Evolutionary conservation across 92 coral and sea anemone species (phyloP).

Genomic region (Isaurus tuberculatus): DNA sequence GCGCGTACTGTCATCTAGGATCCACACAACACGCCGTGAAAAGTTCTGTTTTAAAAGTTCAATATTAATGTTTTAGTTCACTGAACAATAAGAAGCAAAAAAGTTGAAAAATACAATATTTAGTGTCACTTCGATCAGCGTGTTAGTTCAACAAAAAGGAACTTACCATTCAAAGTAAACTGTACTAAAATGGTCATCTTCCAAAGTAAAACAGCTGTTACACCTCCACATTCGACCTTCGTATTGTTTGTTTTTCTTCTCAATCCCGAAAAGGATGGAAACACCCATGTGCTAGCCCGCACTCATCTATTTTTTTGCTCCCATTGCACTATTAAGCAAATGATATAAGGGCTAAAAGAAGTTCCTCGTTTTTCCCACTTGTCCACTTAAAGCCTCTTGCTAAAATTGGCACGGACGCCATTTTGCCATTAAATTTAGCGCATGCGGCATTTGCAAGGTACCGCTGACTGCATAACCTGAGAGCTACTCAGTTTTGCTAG

Average conservation of each 20-base stretch:
- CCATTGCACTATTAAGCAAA: constrained; percentile 69
- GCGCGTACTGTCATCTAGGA: neutral
- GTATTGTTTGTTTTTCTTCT: neutral
- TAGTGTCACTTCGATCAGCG: neutral
- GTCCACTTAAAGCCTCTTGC: neutral
- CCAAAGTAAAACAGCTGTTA: constrained; percentile 30
- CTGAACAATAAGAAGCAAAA: neutral
- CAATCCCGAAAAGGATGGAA: constrained; percentile 15
- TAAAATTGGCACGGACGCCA: constrained; percentile 54
- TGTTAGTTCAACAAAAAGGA: neutral
- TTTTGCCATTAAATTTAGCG: neutral
- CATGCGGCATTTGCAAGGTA: neutral
- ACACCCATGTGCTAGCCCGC: constrained; percentile 36
- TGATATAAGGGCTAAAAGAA: constrained; percentile 66
- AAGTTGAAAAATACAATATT: neutral
- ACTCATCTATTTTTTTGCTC: constrained; percentile 67
- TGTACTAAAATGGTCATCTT: neutral
- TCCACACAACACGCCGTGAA: neutral
- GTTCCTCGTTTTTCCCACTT: constrained; percentile 21
- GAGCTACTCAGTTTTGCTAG: too few species aligned
- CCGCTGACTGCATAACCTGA: constrained; percentile 22
- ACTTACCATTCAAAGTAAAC: neutral
- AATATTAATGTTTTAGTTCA: neutral
- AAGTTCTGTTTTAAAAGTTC: neutral
- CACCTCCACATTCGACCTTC: constrained; percentile 2